Percentiles rank a stretch among this genome's conserved stretches.
These are phyloP conservation scores for Harmothoe impar DNA, from an alignment of 2,888 invertebrate genomes.

Conservation along the genomic window DNA sequence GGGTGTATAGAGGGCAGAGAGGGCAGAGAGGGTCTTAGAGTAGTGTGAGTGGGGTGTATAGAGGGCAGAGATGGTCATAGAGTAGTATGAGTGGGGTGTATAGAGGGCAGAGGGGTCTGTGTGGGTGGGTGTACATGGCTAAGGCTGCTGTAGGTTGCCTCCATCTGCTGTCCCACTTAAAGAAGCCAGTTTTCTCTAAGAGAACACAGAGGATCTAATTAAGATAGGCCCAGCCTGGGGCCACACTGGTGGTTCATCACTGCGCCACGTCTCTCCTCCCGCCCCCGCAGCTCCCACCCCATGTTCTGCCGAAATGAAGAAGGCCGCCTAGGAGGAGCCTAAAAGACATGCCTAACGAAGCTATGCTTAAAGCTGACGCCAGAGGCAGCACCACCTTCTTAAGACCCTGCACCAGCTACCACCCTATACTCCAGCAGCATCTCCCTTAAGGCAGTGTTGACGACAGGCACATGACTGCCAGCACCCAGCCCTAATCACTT, in stretches of 20 bases:
- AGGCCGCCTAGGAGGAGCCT: neutral
- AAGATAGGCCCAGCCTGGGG: slow-evolving; percentile 55
- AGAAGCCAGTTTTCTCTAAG: slow-evolving; percentile 18
- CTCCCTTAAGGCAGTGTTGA: neutral
- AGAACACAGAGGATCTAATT: slow-evolving; percentile 59
- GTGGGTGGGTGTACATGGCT: neutral
- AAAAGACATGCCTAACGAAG: slow-evolving; percentile 50
- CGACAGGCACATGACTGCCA: slow-evolving; percentile 1
- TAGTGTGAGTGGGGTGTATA: neutral
- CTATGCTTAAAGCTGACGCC: neutral
- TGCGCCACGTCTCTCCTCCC: neutral
- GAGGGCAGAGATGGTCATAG: neutral
- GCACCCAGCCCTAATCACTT: slow-evolving; percentile 20
- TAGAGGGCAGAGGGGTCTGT: neutral
- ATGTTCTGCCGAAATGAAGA: slow-evolving; percentile 9
- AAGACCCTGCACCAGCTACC: neutral
- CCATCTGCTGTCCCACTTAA: slow-evolving; percentile 37
- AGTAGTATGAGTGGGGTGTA: neutral
- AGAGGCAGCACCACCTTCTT: neutral
- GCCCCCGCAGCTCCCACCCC: neutral
- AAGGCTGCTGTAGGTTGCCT: neutral
- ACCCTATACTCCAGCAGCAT: neutral
- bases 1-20: neutral
- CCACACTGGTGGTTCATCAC: slow-evolving; percentile 6
- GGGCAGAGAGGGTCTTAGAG: too few relatives aligned